These are phyloP conservation scores for Myotis pilosus DNA, from an alignment of 2,797 vertebrate species.

Conservation along the genomic window DNA sequence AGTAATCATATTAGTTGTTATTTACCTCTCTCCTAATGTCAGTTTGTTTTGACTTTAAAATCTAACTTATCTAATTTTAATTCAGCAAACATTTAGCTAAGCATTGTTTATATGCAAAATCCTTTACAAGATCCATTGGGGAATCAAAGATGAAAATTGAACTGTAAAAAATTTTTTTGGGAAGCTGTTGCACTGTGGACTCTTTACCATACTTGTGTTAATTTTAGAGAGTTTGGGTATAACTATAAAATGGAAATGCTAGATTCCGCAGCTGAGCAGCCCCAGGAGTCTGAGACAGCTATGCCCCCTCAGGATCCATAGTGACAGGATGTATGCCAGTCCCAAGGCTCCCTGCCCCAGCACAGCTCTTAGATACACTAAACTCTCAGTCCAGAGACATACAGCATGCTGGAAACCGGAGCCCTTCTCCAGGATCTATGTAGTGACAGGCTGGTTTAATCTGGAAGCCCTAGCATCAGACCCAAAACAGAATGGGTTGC, in stretches of 20 bases:
- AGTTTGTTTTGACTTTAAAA: background rate
- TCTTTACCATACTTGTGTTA: background rate
- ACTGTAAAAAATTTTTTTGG: background rate
- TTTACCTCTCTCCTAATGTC: background rate
- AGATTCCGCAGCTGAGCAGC: background rate
- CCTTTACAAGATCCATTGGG: background rate
- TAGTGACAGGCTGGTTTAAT: background rate
- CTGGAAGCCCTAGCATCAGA: background rate
- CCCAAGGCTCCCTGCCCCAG: background rate
- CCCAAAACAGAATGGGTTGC: background rate
- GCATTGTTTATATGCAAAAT: background rate
- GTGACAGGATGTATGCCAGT: background rate
- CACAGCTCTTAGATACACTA: background rate
- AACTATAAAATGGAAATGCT: background rate
- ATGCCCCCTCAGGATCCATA: background rate
- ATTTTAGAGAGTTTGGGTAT: background rate
- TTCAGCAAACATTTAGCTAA: conserved; percentile 4
- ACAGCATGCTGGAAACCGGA: background rate
- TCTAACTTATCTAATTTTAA: conserved; percentile 33
- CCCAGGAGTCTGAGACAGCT: background rate
- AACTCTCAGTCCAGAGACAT: background rate
- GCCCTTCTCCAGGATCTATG: background rate
- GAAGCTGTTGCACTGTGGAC: background rate
- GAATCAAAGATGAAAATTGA: background rate
- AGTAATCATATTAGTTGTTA: background rate